These are phyloP conservation scores for Periphyllus acericola DNA, from an alignment of 2,888 invertebrate species.

Conservation along the genomic window DNA sequence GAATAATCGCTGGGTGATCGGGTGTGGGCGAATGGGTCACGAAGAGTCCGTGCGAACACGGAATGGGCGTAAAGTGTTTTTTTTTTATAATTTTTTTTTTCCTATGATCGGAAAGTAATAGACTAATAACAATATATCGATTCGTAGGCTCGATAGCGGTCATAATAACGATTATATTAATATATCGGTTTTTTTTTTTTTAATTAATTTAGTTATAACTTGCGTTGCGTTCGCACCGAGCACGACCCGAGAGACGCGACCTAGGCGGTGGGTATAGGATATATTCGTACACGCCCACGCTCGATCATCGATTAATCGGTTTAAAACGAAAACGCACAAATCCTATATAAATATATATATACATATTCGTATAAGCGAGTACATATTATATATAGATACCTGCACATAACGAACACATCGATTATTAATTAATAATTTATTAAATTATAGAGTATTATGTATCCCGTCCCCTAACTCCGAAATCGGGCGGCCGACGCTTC, in stretches of 20 bases:
- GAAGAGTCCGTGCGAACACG: constrained; percentile 58
- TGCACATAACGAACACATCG: constrained; percentile 30
- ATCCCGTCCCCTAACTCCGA: constrained; percentile 26
- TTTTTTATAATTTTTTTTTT: background rate
- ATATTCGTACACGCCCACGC: constrained; percentile 60
- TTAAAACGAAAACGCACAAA: constrained; percentile 43
- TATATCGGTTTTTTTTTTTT: constrained; percentile 48
- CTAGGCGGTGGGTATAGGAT: constrained; percentile 8
- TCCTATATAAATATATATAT: background rate
- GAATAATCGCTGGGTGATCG: constrained; percentile 45
- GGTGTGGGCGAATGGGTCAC: constrained; percentile 59
- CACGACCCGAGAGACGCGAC: constrained; percentile 39
- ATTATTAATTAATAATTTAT: constrained; percentile 62
- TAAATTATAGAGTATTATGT: constrained; percentile 59
- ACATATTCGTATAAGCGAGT: constrained; percentile 3
- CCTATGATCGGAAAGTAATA: constrained; percentile 49
- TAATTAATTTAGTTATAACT: constrained; percentile 62
- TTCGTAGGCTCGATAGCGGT: constrained; percentile 48
- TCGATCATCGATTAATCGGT: constrained; percentile 62
- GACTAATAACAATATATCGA: constrained; percentile 60
- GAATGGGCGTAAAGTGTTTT: constrained; percentile 59
- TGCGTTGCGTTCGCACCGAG: constrained; percentile 25
- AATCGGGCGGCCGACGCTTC: constrained; percentile 34
- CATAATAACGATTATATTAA: constrained; percentile 56
- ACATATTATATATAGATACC: background rate